Conservation (phyloP, 2,797 vertebrate species). For the Tokudaia tokunoshimensis region DNA sequence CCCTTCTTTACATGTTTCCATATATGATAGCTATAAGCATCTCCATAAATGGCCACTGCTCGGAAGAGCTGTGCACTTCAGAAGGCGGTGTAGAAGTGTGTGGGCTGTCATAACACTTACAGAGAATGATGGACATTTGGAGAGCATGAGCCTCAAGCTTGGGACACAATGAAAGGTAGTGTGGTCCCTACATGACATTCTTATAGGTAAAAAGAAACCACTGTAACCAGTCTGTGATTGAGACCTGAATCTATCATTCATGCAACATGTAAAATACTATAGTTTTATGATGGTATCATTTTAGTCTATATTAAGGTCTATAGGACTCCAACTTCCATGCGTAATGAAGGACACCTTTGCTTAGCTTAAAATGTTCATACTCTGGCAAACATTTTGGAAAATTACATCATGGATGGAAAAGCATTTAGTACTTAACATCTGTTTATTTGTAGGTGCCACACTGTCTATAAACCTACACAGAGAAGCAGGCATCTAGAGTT, state of each 20-base stretch:
- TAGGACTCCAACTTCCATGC: background rate
- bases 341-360: background rate
- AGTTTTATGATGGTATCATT: background rate
- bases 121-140: background rate
- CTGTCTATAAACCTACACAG: background rate
- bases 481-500: background rate
- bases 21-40: background rate
- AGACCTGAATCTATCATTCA: background rate
- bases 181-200: background rate
- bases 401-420: background rate
- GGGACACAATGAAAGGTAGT: background rate
- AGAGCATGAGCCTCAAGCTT: background rate
- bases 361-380: background rate
- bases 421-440: background rate
- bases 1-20: background rate
- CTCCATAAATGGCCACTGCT: background rate
- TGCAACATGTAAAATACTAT: background rate
- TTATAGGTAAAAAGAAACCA: background rate
- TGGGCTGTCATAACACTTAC: background rate
- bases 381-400: slow-evolving; percentile 29
- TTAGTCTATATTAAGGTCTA: background rate
- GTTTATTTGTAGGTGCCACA: background rate
- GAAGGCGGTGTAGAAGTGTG: background rate
- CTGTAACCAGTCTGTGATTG: background rate
- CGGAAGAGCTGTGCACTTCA: background rate